Percentiles rank a stretch among this genome's conserved stretches.
These are phyloP conservation scores for Apodemia duryi DNA, from an alignment of 2,888 invertebrate species.

Conservation along the genomic window DNA sequence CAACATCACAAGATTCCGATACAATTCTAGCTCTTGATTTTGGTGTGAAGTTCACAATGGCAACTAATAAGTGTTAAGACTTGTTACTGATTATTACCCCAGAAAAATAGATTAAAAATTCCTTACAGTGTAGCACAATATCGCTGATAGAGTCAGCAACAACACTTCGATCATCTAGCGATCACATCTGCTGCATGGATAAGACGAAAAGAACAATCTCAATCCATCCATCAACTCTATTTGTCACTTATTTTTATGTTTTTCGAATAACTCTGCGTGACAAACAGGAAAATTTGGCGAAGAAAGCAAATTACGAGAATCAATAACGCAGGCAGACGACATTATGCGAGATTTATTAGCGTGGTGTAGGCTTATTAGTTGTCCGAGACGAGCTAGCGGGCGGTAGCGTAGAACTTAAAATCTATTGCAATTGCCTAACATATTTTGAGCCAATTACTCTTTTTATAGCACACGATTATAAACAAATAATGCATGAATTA, in stretches of 20 bases:
- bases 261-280: conserved; percentile 19
- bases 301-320: conserved; percentile 55
- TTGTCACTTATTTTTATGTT: conserved; percentile 3
- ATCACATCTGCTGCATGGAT: too few relatives aligned
- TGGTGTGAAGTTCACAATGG: too few relatives aligned
- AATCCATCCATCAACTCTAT: background rate
- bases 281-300: conserved; percentile 42
- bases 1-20: too few relatives aligned
- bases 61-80: too few relatives aligned
- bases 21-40: too few relatives aligned
- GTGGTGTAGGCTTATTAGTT: conserved; percentile 60
- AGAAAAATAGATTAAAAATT: too few relatives aligned
- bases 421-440: conserved; percentile 19
- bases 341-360: conserved; percentile 70
- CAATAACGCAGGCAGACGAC: conserved; percentile 58
- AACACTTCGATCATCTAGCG: too few relatives aligned
- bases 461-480: background rate
- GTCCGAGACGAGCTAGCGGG: conserved; percentile 42
- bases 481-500: too few relatives aligned
- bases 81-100: too few relatives aligned
- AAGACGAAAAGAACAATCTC: background rate
- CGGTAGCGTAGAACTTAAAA: conserved; percentile 40
- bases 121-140: too few relatives aligned
- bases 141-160: too few relatives aligned
- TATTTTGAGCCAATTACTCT: background rate